Conservation (phyloP, 2,888 invertebrate genomes). For the Furcula furcula region DNA sequence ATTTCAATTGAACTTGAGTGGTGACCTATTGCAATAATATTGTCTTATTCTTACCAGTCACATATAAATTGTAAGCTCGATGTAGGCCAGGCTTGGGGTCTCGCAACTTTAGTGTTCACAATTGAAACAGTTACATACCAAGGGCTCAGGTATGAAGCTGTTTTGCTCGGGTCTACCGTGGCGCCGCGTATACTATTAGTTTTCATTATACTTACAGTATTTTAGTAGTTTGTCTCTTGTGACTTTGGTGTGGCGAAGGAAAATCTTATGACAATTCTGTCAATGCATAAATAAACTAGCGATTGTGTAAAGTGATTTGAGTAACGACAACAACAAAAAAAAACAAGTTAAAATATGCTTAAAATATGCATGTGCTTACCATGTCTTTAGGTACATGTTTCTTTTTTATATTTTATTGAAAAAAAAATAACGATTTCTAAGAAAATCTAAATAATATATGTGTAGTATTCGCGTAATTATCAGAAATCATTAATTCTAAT, state of each 20-base stretch:
- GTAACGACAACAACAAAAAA: background rate
- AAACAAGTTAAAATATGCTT: too few relatives aligned
- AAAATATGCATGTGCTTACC: too few relatives aligned
- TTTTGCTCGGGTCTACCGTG: conserved; percentile 16
- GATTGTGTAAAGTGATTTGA: background rate
- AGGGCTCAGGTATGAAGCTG: conserved; percentile 24
- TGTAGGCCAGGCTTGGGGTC: background rate
- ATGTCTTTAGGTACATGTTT: too few relatives aligned
- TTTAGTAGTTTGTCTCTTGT: conserved; percentile 10
- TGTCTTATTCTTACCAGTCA: too few relatives aligned
- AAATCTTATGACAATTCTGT: background rate
- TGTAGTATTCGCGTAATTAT: too few relatives aligned
- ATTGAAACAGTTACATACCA: conserved; percentile 12
- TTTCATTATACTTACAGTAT: conserved; percentile 13
- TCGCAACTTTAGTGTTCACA: background rate
- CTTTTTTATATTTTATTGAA: too few relatives aligned
- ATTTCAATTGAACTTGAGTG: too few relatives aligned
- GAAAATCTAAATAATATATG: too few relatives aligned
- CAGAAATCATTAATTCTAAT: too few relatives aligned
- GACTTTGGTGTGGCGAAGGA: conserved; percentile 6
- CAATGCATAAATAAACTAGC: background rate
- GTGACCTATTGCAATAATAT: too few relatives aligned
- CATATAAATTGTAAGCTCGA: background rate
- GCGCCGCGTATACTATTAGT: conserved; percentile 27
- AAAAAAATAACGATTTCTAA: too few relatives aligned